Evolutionary conservation across 2,113 vertebrate species (phyloP).

Genomic region (Isurus oxyrinchus): DNA sequence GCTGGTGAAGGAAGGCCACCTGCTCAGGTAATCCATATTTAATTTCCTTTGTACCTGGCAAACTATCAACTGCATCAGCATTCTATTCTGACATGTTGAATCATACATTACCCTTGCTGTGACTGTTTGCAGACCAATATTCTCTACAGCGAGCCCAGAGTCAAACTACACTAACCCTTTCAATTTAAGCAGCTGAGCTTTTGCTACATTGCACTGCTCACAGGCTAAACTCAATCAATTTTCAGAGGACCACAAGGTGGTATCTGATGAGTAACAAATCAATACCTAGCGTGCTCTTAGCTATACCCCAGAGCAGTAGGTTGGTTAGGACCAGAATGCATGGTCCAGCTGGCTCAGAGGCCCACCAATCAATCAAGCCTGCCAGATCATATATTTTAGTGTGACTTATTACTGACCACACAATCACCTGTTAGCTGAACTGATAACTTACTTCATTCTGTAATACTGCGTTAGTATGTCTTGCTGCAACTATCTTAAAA

Average conservation of each 20-base stretch:
- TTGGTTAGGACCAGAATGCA: slow-evolving; percentile 29
- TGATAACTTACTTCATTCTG: slow-evolving; percentile 40
- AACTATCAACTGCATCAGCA: slow-evolving; percentile 51
- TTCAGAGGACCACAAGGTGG: slow-evolving; percentile 51
- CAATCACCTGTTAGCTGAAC: slow-evolving; percentile 30
- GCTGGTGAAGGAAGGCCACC: slow-evolving; percentile 68
- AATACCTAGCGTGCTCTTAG: slow-evolving; percentile 53
- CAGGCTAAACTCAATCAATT: slow-evolving; percentile 49
- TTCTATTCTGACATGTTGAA: slow-evolving; percentile 53
- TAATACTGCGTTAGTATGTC: slow-evolving; percentile 12
- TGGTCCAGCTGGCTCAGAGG: slow-evolving; percentile 39
- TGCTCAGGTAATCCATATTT: slow-evolving; percentile 48
- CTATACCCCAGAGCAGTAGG: slow-evolving; percentile 40
- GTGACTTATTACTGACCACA: slow-evolving; percentile 40
- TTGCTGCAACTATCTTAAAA: background rate
- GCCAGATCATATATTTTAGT: slow-evolving; percentile 38
- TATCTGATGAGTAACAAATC: slow-evolving; percentile 58
- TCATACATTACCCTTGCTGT: slow-evolving; percentile 54
- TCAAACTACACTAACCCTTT: slow-evolving; percentile 44
- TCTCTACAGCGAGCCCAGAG: slow-evolving; percentile 42
- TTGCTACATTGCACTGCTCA: slow-evolving; percentile 44
- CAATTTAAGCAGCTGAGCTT: slow-evolving; percentile 45
- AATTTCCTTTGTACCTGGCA: slow-evolving; percentile 40
- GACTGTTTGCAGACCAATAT: slow-evolving; percentile 42
- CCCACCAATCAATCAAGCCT: slow-evolving; percentile 41